Evolutionary conservation across 2,888 invertebrate genomes (phyloP).

Genomic region (Caenorhabditis becei): DNA sequence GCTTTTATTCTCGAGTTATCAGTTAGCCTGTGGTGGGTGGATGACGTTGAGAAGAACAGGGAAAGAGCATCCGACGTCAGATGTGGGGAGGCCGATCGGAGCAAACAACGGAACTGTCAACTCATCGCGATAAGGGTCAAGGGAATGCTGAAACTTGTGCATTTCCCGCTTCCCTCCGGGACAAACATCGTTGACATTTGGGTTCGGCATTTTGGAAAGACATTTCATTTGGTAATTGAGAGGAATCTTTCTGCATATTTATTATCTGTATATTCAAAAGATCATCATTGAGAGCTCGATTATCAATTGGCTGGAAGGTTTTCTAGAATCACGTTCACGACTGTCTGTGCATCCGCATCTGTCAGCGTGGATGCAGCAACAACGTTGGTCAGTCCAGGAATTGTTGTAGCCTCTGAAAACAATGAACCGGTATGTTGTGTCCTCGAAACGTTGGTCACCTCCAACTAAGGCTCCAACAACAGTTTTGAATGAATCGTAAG

Average conservation of each 20-base stretch:
- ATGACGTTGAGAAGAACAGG: background rate
- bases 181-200: background rate
- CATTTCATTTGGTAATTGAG: background rate
- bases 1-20: background rate
- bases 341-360: conserved; percentile 16
- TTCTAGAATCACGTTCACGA: conserved; percentile 26
- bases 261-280: no score
- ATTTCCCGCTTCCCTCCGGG: background rate
- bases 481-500: conserved; percentile 7
- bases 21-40: background rate
- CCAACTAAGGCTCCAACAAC: conserved; percentile 39
- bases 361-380: background rate
- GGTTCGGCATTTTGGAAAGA: background rate
- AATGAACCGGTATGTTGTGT: background rate
- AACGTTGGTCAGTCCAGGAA: conserved; percentile 28
- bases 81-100: background rate
- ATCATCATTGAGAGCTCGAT: background rate
- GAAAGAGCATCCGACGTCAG: conserved; percentile 1
- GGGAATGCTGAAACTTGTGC: background rate
- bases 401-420: conserved; percentile 25
- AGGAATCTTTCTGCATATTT: background rate
- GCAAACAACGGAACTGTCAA: conserved; percentile 7
- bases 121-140: background rate
- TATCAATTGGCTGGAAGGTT: background rate
- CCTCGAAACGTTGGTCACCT: no score